Evolutionary conservation across 2,797 vertebrate species (phyloP).

Genomic region (Miichthys miiuy): DNA sequence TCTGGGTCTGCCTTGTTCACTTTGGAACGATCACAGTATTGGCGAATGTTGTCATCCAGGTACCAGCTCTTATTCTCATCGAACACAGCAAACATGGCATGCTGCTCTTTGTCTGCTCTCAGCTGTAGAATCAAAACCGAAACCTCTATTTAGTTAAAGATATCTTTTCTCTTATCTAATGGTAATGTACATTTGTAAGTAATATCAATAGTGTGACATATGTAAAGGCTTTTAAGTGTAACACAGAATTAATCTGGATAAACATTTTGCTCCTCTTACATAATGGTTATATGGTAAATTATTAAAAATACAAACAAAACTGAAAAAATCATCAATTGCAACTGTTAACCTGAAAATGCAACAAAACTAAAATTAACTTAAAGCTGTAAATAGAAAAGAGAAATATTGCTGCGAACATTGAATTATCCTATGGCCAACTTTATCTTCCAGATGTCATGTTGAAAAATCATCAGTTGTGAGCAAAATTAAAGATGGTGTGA

Average conservation of each 20-base stretch:
- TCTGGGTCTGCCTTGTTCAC: constrained; percentile 88
- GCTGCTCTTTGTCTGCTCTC: constrained; percentile 93
- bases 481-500: no score
- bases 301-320: not conserved
- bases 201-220: not conserved
- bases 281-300: not conserved
- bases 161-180: not conserved
- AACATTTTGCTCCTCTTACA: not conserved
- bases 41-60: constrained; percentile 91
- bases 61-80: constrained; percentile 99
- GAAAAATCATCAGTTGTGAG: no score
- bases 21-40: constrained; percentile 82
- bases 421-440: no score
- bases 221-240: not conserved
- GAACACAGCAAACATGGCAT: constrained; percentile 91
- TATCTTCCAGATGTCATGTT: no score
- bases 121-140: constrained; percentile 79
- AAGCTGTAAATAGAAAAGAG: no score
- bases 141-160: not conserved
- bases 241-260: not conserved
- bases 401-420: no score
- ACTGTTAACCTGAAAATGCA: no score
- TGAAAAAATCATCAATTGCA: not conserved
- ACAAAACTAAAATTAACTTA: no score
- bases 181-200: not conserved